A percentile compares a stretch with the other conserved stretches of the same genome.
phyloP scores from a whole-genome alignment of 2,113 vertebrate species.

The Pantherophis guttatus region DNA sequence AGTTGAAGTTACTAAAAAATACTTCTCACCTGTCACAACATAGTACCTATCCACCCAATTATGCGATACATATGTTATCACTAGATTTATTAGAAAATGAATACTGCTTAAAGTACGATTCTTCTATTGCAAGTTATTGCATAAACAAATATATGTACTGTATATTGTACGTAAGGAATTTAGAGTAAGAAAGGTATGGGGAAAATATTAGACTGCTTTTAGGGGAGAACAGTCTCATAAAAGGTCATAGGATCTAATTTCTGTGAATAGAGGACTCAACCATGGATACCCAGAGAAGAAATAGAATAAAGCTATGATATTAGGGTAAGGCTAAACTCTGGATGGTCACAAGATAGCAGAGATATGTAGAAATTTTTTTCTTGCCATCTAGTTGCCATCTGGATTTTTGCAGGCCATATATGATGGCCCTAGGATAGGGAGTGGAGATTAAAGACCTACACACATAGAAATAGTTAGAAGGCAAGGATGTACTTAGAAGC shows the following conservation, averaged over 20 bases:
- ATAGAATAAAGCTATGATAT: not conserved
- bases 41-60: not conserved
- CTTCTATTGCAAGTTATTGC: not conserved
- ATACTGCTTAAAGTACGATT: slow-evolving; percentile 22
- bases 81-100: slow-evolving; percentile 30
- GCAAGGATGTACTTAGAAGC: not conserved
- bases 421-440: not conserved
- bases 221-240: not conserved
- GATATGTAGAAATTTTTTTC: not conserved
- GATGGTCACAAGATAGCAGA: not conserved
- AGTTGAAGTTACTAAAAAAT: slow-evolving; percentile 37
- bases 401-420: not conserved
- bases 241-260: not conserved
- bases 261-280: not conserved
- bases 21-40: not conserved
- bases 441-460: not conserved
- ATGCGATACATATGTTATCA: slow-evolving; percentile 12
- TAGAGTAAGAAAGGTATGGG: not conserved
- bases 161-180: not conserved
- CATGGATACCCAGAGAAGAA: not conserved
- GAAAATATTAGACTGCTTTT: not conserved
- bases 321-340: not conserved
- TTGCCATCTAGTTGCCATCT: not conserved
- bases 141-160: not conserved
- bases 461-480: not conserved